Evolutionary conservation across 1,140 invertebrate species (phyloP).

Genomic region (Capitella teleta): DNA sequence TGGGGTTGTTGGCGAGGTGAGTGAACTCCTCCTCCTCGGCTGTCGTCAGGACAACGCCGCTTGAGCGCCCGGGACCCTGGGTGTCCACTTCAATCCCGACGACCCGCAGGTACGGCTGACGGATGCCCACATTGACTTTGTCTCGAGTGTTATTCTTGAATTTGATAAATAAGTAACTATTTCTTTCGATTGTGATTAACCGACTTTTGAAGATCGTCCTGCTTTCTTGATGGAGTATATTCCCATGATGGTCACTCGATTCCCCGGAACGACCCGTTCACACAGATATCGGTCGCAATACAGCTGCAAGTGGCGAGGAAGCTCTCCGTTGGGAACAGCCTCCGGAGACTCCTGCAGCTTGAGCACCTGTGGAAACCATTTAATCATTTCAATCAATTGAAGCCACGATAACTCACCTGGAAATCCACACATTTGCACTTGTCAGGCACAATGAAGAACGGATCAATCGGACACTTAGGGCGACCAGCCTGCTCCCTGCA

Average conservation of each 20-base stretch:
- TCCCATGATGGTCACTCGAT: slow-evolving; percentile 82
- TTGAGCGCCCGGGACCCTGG: slow-evolving; percentile 60
- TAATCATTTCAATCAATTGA: too few relatives aligned
- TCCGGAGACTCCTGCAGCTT: slow-evolving; percentile 96
- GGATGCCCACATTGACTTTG: slow-evolving; percentile 80
- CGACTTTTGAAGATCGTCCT: slow-evolving; percentile 41
- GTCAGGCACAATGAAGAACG: slow-evolving; percentile 93
- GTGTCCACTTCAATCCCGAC: slow-evolving; percentile 80
- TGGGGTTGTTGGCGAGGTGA: slow-evolving; percentile 66
- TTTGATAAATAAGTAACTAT: neutral
- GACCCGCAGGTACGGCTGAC: slow-evolving; percentile 86
- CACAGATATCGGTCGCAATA: slow-evolving; percentile 92
- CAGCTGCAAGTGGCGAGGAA: slow-evolving; percentile 89
- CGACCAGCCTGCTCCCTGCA: slow-evolving; percentile 62
- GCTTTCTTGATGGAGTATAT: slow-evolving; percentile 95
- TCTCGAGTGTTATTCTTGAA: slow-evolving; percentile 7
- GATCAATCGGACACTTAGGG: slow-evolving; percentile 86
- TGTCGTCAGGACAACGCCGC: slow-evolving; percentile 7
- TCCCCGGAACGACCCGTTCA: slow-evolving; percentile 91
- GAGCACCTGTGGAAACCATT: too few relatives aligned
- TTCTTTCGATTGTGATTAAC: neutral
- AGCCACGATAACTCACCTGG: too few relatives aligned
- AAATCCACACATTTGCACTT: slow-evolving; percentile 96
- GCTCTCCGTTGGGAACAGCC: slow-evolving; percentile 93
- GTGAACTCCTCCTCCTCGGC: slow-evolving; percentile 73